phyloP scores from a whole-genome alignment of 2,797 vertebrate species.

The Tenualosa ilisha region DNA sequence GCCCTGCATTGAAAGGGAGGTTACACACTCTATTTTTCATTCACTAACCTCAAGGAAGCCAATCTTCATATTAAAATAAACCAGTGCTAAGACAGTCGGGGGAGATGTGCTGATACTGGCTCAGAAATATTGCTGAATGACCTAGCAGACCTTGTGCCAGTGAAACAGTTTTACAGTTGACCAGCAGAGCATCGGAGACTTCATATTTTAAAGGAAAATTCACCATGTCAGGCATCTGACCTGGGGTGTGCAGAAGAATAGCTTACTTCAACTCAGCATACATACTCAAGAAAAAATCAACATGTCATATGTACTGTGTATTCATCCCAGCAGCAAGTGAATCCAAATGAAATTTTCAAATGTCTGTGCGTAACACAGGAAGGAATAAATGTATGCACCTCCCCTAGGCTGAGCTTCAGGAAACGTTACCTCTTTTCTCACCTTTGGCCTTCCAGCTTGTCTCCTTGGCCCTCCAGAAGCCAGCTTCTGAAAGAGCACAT shows the following conservation, averaged over 20 bases:
- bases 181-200: neutral
- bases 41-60: neutral
- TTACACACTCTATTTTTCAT: neutral
- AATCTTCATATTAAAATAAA: neutral
- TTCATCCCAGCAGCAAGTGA: neutral
- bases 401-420: neutral
- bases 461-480: neutral
- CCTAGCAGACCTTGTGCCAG: neutral
- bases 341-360: neutral
- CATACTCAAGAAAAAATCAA: too few relatives aligned
- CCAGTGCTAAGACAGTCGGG: neutral
- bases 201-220: conserved; percentile 1
- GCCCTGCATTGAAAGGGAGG: neutral
- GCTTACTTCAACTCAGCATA: neutral
- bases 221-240: neutral
- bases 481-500: neutral
- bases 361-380: too few relatives aligned
- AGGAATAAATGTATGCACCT: neutral
- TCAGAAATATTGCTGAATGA: neutral
- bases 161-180: conserved; percentile 3
- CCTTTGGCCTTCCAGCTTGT: neutral
- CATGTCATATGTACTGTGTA: neutral
- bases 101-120: neutral
- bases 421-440: neutral
- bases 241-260: neutral